phyloP scores from a whole-genome alignment of 1,140 invertebrate genomes.

The Zaprionus camerounensis region DNA sequence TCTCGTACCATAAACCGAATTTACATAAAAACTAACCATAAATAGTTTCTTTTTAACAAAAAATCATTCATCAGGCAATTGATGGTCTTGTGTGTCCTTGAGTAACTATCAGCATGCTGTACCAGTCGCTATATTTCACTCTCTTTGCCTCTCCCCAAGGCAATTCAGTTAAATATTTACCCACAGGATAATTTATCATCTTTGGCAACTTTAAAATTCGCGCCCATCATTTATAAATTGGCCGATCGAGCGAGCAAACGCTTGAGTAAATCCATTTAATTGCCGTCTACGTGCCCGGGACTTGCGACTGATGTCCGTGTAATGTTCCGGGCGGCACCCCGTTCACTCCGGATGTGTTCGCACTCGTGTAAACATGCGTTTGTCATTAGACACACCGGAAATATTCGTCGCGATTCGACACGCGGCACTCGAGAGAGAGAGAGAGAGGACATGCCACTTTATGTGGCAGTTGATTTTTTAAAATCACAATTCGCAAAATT shows the following conservation, averaged over 20 bases:
- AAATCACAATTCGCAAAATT: slow-evolving; percentile 59
- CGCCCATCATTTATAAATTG: slow-evolving; percentile 81
- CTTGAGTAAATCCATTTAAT: slow-evolving; percentile 82
- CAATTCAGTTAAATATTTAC: slow-evolving; percentile 19
- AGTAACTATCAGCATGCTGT: neutral
- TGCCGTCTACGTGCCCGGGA: slow-evolving; percentile 40
- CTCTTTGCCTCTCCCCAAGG: neutral
- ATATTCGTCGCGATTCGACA: slow-evolving; percentile 77
- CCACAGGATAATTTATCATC: slow-evolving; percentile 63
- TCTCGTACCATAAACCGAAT: neutral
- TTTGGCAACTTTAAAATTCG: slow-evolving; percentile 45
- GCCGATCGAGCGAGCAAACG: slow-evolving; percentile 55
- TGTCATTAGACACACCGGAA: slow-evolving; percentile 83
- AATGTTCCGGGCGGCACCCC: slow-evolving; percentile 55
- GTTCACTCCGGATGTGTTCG: slow-evolving; percentile 69
- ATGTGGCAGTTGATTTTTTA: slow-evolving; percentile 78
- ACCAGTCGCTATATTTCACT: neutral
- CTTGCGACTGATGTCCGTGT: slow-evolving; percentile 67
- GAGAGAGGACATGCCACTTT: slow-evolving; percentile 53
- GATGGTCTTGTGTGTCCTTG: neutral
- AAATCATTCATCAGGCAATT: neutral
- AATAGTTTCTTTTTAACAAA: neutral
- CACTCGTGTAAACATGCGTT: slow-evolving; percentile 83
- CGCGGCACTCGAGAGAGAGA: slow-evolving; percentile 56
- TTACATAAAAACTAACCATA: neutral